Evolutionary conservation across 2,888 invertebrate genomes (phyloP).

Genomic region (Diabrotica balteata): DNA sequence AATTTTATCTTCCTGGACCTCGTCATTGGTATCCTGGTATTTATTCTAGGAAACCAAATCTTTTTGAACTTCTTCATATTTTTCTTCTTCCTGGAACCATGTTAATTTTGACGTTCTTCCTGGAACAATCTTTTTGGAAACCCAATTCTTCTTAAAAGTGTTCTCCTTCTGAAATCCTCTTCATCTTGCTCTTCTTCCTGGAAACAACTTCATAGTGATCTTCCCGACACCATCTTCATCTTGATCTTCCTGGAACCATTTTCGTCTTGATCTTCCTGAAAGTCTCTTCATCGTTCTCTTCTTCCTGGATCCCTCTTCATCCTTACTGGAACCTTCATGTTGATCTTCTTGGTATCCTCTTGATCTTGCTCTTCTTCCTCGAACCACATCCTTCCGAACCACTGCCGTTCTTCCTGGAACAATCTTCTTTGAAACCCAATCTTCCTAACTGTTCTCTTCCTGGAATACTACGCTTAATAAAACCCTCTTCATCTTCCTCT

Average conservation of each 20-base stretch:
- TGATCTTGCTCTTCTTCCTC: background rate
- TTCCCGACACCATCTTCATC: background rate
- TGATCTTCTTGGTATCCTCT: background rate
- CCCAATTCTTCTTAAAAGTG: background rate
- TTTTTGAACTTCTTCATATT: background rate
- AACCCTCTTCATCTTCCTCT: no score
- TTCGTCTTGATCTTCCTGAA: background rate
- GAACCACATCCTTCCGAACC: no score
- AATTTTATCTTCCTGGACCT: no score
- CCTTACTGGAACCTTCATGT: background rate
- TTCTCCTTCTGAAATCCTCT: background rate
- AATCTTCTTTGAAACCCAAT: no score
- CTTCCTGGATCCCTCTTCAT: background rate
- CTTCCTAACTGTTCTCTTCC: no score
- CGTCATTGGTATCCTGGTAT: no score
- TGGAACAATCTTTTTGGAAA: background rate
- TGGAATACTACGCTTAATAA: no score
- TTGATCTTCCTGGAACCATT: background rate
- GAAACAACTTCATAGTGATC: background rate
- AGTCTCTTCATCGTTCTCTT: background rate
- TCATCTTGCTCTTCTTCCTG: background rate
- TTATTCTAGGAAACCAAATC: no score
- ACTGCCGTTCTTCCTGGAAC: background rate
- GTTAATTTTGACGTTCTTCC: background rate
- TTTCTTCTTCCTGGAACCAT: background rate